Evolutionary conservation across 2,113 vertebrate genomes (phyloP).

Genomic region (Abramis brama): DNA sequence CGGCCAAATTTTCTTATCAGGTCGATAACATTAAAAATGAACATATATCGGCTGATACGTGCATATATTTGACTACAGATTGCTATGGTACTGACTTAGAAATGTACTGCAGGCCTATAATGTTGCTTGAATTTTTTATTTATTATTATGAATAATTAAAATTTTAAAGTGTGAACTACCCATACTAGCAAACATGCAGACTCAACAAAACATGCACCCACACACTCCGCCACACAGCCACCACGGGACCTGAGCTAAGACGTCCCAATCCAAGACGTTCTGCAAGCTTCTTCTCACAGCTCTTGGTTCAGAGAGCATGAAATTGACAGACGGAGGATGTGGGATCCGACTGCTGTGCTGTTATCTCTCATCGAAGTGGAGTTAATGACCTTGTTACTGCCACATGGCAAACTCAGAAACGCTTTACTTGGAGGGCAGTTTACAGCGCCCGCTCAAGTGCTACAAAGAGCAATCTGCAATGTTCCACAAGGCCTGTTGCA

Average conservation of each 20-base stretch:
- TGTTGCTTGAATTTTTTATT: background rate
- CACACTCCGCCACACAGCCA: background rate
- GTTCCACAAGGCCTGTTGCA: slow-evolving; percentile 18
- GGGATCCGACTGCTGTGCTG: slow-evolving; percentile 33
- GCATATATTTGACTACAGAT: background rate
- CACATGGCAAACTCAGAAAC: slow-evolving; percentile 33
- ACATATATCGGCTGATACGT: too few species aligned
- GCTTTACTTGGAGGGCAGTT: slow-evolving; percentile 10
- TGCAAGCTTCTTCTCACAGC: slow-evolving; percentile 32
- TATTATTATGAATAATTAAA: background rate
- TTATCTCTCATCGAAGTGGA: slow-evolving; percentile 23
- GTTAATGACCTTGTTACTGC: slow-evolving; percentile 49
- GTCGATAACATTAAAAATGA: too few species aligned
- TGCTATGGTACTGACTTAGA: background rate
- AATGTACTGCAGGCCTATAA: background rate
- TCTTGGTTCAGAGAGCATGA: slow-evolving; percentile 52
- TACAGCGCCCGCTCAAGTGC: slow-evolving; percentile 15
- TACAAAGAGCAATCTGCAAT: slow-evolving; percentile 21
- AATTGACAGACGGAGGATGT: slow-evolving; percentile 47
- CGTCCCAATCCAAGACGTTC: background rate
- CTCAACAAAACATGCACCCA: background rate
- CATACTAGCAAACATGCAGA: background rate
- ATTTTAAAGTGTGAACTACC: background rate
- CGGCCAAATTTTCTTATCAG: too few species aligned
- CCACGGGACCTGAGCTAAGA: background rate